phyloP scores from a whole-genome alignment of 2,797 vertebrate species.

The Pitangus sulphuratus region DNA sequence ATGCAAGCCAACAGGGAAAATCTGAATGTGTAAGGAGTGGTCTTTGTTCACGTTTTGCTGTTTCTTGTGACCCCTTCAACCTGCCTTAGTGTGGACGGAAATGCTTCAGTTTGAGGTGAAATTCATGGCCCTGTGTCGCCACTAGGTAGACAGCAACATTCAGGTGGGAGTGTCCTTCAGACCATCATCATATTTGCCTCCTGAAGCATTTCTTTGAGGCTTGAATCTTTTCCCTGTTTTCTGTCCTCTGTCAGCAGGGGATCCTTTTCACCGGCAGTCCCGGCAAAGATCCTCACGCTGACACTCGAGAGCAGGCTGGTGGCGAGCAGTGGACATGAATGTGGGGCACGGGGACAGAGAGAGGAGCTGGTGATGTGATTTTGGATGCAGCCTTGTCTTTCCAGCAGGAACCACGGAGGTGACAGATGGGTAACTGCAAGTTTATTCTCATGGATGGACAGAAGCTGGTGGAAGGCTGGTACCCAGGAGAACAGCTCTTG shows the following conservation, averaged over 20 bases:
- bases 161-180: background rate
- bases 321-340: background rate
- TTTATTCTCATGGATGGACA: background rate
- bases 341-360: accelerated
- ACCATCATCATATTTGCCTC: background rate
- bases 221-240: background rate
- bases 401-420: background rate
- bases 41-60: background rate
- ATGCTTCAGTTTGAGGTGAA: background rate
- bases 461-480: background rate
- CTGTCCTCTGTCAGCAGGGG: background rate
- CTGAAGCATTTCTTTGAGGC: background rate
- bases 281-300: background rate
- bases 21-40: background rate
- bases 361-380: background rate
- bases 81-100: background rate
- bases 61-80: background rate
- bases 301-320: background rate
- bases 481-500: background rate
- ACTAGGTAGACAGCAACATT: background rate
- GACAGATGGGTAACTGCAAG: background rate
- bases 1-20: background rate
- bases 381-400: background rate
- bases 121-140: background rate
- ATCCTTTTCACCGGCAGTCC: accelerated